A percentile compares a stretch with the other conserved stretches of the same genome.
Conservation (phyloP, 2,113 vertebrate genomes). For the Sinocyclocheilus rhinocerous region DNA sequence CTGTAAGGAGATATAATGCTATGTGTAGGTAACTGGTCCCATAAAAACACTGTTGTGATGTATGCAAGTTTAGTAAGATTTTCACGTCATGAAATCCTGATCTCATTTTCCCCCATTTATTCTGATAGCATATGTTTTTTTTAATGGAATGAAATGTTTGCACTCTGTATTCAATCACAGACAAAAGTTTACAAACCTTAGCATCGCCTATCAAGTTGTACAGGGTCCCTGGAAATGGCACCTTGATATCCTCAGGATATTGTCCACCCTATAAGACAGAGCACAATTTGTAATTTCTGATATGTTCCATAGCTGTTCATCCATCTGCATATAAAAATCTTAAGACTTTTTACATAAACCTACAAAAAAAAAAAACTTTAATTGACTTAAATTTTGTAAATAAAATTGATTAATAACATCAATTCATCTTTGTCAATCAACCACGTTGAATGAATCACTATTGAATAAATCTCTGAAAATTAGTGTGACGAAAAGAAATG, state of each 20-base stretch:
- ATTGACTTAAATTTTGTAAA: no score
- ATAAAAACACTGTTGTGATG: background rate
- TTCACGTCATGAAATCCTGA: background rate
- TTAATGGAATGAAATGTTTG: background rate
- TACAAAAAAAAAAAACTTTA: background rate
- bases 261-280: conserved; percentile 38
- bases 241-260: background rate
- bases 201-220: background rate
- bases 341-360: background rate
- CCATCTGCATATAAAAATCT: background rate
- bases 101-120: background rate
- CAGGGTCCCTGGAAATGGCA: background rate
- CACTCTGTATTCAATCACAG: background rate
- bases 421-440: background rate
- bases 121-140: background rate
- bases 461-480: background rate
- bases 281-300: background rate
- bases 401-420: no score
- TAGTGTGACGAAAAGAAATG: background rate
- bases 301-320: no score
- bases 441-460: background rate
- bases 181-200: conserved; percentile 1
- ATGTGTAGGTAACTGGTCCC: background rate
- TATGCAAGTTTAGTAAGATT: background rate
- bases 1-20: conserved; percentile 14